Conservation (phyloP, 2,113 vertebrate genomes). For the Natator depressus region DNA sequence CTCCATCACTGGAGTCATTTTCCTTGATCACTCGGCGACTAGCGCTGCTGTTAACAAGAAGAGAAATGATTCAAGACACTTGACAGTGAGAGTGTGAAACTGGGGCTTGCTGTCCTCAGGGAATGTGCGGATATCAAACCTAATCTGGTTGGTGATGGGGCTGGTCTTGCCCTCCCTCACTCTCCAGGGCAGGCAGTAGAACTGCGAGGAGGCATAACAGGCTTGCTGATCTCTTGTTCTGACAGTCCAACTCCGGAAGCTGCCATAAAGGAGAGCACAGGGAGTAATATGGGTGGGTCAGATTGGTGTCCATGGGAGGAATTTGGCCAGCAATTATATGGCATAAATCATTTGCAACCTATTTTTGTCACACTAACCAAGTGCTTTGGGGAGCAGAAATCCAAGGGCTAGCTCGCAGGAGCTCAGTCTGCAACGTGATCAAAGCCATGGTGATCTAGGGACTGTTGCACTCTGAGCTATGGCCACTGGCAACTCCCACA, state of each 20-base stretch:
- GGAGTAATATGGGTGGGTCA: background rate
- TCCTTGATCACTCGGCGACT: background rate
- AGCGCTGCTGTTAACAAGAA: slow-evolving; percentile 51
- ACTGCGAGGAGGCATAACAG: background rate
- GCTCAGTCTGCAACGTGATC: background rate
- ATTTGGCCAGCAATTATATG: background rate
- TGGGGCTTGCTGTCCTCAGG: background rate
- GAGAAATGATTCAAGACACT: slow-evolving; percentile 47
- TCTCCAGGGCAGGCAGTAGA: background rate
- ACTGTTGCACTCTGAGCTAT: too few relatives aligned
- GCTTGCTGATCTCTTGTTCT: background rate
- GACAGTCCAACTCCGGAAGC: background rate
- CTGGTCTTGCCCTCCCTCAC: background rate
- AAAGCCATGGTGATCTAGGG: too few relatives aligned
- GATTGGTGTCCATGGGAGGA: background rate
- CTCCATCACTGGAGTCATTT: slow-evolving; percentile 39
- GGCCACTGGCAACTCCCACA: too few relatives aligned
- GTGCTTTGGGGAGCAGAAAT: background rate
- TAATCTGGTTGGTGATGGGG: background rate
- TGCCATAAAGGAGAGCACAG: background rate
- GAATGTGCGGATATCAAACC: background rate
- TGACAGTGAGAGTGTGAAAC: slow-evolving; percentile 50
- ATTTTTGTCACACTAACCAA: background rate
- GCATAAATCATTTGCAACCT: background rate
- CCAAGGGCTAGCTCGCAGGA: background rate